phyloP scores from a whole-genome alignment of 2,113 vertebrate species.

The Nannobrachium achirus region DNA sequence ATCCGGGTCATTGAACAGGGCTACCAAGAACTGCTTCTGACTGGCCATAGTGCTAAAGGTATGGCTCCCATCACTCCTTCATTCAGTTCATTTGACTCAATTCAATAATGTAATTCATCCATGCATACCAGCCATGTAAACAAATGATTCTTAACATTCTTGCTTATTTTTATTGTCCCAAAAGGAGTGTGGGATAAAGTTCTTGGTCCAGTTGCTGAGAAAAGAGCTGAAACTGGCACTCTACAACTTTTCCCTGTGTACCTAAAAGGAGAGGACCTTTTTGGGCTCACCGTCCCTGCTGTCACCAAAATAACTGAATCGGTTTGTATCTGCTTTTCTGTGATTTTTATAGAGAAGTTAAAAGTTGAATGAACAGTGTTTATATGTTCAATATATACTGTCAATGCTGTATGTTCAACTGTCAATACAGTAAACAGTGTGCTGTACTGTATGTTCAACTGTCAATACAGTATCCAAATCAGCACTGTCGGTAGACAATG shows the following conservation, averaged over 20 bases:
- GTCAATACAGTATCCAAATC: too few relatives aligned
- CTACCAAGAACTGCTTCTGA: constrained; percentile 90
- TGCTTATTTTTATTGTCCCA: constrained; percentile 21
- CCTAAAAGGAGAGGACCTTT: constrained; percentile 95
- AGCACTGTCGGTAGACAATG: too few relatives aligned
- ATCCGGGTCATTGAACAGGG: constrained; percentile 93
- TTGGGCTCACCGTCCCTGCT: constrained; percentile 92
- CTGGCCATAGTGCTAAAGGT: constrained; percentile 91
- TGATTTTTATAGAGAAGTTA: not conserved
- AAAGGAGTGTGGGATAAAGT: constrained; percentile 97
- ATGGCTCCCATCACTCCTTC: not conserved
- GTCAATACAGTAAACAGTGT: too few relatives aligned
- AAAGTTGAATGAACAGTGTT: not conserved
- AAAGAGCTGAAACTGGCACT: constrained; percentile 87
- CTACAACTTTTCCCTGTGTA: constrained; percentile 94
- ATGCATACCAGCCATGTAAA: not conserved
- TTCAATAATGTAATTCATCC: too few relatives aligned
- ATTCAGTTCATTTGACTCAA: too few relatives aligned
- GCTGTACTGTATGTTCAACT: too few relatives aligned
- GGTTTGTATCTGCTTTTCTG: constrained; percentile 76
- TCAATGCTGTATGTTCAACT: too few relatives aligned
- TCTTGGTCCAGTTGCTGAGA: constrained; percentile 90
- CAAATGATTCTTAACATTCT: not conserved
- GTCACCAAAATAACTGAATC: constrained; percentile 94
- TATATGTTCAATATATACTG: too few relatives aligned